Base-by-base conservation (phyloP, 2,888 invertebrate genomes). In the Baronia brevicornis region DNA sequence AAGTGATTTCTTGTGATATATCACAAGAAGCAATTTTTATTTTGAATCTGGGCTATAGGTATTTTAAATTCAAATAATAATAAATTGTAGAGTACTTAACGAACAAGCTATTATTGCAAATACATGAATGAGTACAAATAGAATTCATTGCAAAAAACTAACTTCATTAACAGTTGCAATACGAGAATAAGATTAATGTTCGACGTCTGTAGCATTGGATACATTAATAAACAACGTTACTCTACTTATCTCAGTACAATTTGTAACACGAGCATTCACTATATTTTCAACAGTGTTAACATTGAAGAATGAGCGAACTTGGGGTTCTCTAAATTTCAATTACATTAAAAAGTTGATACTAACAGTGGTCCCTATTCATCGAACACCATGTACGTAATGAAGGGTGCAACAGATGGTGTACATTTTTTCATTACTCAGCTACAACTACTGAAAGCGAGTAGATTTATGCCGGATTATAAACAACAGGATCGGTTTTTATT, bases 381-480 rank as follows among this genome's bases (percentile, higher is more conserved):
- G 57, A 49, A 54, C 48, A 55, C 54, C 51, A 64, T 54, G 57
- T 56, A 71, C 56, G 71, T 74, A 78, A 78, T 77, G 79, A 77
- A 82, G 82, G 82, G 82, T 74, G 79, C 71, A 80, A 80, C 82
- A 84, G 82, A 80, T 82, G 82, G 75, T 75, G 54, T 60, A 60
- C 55, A 78, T 80, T 78, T 79, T 80, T 80, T 78, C 73, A 78
- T 79, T 78, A 74, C 62, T 64, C 65, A 62, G 59, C 57, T 63
- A 65, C 60, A 75, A 72, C 75, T 65, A 60, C 60, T 62, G 54
- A 65, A 56, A 55, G 64, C 61, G 60, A 61, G 52, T 61, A 74
- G 77, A 80, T 80, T 80, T 77, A 74, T 74, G 75, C 73, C 74
- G 62, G 79, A 78, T 80, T 79, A 36, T 26, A 79, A 71, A 71